phyloP scores from a whole-genome alignment of 2,888 invertebrate genomes.

The Venusia cambrica region DNA sequence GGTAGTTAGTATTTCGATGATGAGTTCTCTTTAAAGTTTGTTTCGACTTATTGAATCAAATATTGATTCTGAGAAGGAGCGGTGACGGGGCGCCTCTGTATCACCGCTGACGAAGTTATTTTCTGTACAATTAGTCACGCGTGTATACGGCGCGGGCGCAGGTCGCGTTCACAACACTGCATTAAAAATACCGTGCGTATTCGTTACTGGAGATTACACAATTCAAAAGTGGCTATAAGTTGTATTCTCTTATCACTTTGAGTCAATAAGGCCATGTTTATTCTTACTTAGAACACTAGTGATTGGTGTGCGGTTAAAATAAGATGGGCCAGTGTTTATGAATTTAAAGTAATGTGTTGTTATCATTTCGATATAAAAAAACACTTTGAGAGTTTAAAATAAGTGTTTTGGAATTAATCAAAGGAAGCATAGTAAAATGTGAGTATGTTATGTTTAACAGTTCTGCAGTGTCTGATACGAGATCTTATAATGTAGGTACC shows the following conservation, averaged over 20 bases:
- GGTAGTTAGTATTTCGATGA: conserved; percentile 8
- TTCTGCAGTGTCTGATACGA: conserved; percentile 7
- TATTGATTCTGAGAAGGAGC: conserved; percentile 70
- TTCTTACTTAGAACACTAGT: conserved; percentile 12
- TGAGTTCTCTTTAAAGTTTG: conserved; percentile 5
- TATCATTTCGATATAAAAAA: neutral
- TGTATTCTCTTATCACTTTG: conserved; percentile 23
- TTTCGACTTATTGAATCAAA: conserved; percentile 35
- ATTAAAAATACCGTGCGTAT: conserved; percentile 30
- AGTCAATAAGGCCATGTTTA: conserved; percentile 24
- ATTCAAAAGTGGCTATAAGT: conserved; percentile 14
- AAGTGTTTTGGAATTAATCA: conserved; percentile 3
- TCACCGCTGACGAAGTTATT: conserved; percentile 78
- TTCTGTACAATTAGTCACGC: conserved; percentile 79
- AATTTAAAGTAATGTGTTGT: neutral
- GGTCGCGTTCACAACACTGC: conserved; percentile 41
- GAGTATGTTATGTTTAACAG: conserved; percentile 27
- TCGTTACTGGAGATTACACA: conserved; percentile 20
- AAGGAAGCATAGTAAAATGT: conserved; percentile 27
- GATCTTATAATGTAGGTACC: too few relatives aligned
- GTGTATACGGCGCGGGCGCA: conserved; percentile 72
- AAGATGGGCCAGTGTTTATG: conserved; percentile 1
- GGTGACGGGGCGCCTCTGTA: conserved; percentile 66
- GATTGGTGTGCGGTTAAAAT: conserved; percentile 14
- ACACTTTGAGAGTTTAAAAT: too few relatives aligned